Base-by-base conservation (phyloP, 1,140 invertebrate species). In the Eupeodes corollae region DNA sequence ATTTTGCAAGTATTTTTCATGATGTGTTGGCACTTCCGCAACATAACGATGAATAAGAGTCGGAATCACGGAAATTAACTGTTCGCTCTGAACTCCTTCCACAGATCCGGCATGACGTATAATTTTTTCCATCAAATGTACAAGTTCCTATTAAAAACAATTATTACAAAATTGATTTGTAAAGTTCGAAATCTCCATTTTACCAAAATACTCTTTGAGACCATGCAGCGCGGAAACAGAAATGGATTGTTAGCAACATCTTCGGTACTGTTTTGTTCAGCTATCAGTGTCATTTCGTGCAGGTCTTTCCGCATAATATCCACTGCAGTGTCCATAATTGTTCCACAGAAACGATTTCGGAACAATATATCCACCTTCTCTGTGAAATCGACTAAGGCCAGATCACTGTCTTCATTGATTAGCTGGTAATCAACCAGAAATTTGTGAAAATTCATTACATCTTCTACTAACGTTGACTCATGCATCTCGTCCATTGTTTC, bases 21-120 rank as follows among this genome's bases (percentile, higher is more conserved):
- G 89, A 58, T 84, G 77, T 48, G 81, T 78, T 1, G 86, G 84
- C 15, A 90, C 79, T 42, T 88, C 76, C 45, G 75, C 76, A 39
- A 79, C 78, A 65, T 91, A 95, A 47, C 86, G 71, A 57, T 86
- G 82, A 57, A 92, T 79, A 53, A 92, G 80, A 54, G 84, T 79
- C 41, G 82, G 69, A 11, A 63, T 52, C 6, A 63, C 50, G 5
- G 79, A 78, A 19, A 81, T 79, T 54, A 79, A 60, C 89, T 84
- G 32, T 88, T 70, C 53, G 78, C 77, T 16, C 75, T 70, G n/a
- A 78, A 74, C 56, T 78, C 74, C 3, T 73, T 63, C 49, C 76
- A 74, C 59, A 78, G 81, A 21, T 71, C 65, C 13, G 73, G 84
- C 82, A 63, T 90, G 82, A 14, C 82, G 71, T 59, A 92, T 69